These are phyloP conservation scores for Ichneumoninae sp. DNA, from an alignment of 2,888 invertebrate species.

Conservation along the genomic window DNA sequence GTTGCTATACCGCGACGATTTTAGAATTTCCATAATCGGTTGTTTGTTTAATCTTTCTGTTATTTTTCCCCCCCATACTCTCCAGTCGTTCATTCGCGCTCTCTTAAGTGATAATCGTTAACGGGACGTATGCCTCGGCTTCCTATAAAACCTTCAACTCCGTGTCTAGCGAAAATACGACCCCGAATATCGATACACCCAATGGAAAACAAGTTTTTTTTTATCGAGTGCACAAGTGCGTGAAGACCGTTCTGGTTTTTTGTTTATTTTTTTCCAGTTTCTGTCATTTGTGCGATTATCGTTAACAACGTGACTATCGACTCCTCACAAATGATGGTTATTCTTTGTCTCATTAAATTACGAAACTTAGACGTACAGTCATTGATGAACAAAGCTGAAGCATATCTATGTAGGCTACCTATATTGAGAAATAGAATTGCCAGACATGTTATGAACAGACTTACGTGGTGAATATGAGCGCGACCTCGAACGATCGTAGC, in stretches of 20 bases:
- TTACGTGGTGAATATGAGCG: constrained; percentile 93
- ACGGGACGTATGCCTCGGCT: neutral
- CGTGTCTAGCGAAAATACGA: constrained; percentile 7
- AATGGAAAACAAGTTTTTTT: constrained; percentile 6
- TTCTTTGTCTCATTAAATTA: constrained; percentile 58
- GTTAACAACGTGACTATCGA: constrained; percentile 10
- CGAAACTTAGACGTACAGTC: constrained; percentile 66
- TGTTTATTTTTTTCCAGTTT: neutral
- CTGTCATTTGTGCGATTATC: constrained; percentile 17
- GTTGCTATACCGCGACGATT: constrained; percentile 11
- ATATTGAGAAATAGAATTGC: constrained; percentile 69
- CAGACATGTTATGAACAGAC: constrained; percentile 83
- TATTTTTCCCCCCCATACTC: neutral
- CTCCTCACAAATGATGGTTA: constrained; percentile 19
- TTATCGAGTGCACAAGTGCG: constrained; percentile 3
- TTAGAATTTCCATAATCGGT: constrained; percentile 14
- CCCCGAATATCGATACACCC: constrained; percentile 2
- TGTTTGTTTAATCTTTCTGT: neutral
- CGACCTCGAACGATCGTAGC: constrained; percentile 91
- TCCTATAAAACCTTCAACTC: constrained; percentile 6
- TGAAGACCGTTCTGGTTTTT: constrained; percentile 6
- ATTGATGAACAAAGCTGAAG: constrained; percentile 69
- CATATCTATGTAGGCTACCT: constrained; percentile 77
- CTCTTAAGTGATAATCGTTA: constrained; percentile 11
- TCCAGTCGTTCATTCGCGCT: neutral